Evolutionary conservation across 2,888 invertebrate species (phyloP), one percentile per base, ranked within the genome.

Genomic region (Omphaloscelis lunosa): DNA sequence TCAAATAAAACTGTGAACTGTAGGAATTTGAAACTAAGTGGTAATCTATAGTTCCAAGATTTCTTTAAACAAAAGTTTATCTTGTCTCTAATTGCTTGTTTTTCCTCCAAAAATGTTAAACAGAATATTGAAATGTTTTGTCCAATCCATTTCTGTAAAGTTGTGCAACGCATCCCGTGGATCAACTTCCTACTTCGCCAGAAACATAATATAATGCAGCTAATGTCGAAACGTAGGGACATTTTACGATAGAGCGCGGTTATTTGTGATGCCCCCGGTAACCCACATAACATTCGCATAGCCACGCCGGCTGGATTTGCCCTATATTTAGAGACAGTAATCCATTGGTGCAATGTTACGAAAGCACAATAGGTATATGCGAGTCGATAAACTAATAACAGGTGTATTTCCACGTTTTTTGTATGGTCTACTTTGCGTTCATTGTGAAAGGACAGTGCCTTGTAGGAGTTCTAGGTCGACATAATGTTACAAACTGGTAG

Each of bases 281-380:
- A 93, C 96, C 95, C 86, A 95, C 85, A 93, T 94, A 51, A 94
- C 94, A 93, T 94, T 94, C 91, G 94, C 95, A 94, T 93, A 92
- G 92, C 92, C 90, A 86, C 84, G 85, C 74, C 86, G 88, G 83
- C 91, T 91, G 91, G 90, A 92, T 93, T 93, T 93, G 94, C 89
- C 94, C 95, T 95, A 96, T 94, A 95, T 96, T 94, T 95, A 95
- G 94, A 90, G 89, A 86, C 86, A 86, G 90, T 89, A 92, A 91
- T 89, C 90, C 88, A 90, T 87, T 89, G 90, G 89, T 91, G 91
- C 91, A 90, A 88, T 89, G 89, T 94, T 95, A 92, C 93, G 93
- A 94, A 93, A 93, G 88, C 88, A 88, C 77, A 73, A 80, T 65
- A 71, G 89, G 59, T 88, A 88, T 66, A 63, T 77, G 70, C 41